phyloP scores from a whole-genome alignment of 1,140 invertebrate species.

The Bombus difficillimus region DNA sequence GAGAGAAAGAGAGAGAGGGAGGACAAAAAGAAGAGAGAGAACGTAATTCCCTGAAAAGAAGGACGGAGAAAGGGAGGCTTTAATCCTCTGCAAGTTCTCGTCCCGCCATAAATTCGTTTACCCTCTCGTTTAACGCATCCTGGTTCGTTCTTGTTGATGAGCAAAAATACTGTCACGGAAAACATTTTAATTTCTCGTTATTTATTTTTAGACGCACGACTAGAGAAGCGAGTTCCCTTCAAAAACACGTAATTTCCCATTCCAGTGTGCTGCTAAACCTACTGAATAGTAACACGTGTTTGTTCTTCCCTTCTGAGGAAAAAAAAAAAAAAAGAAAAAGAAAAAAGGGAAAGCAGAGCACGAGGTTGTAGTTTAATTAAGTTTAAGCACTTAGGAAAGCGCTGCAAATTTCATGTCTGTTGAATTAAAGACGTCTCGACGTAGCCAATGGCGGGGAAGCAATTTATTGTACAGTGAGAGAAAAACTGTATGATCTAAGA shows the following conservation, averaged over 20 bases:
- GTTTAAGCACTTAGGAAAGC: neutral
- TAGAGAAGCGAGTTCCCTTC: neutral
- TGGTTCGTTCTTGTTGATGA: neutral
- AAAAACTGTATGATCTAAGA: neutral
- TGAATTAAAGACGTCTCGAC: neutral
- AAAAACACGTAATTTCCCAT: constrained; percentile 12
- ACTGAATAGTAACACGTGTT: neutral
- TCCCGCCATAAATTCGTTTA: constrained; percentile 6
- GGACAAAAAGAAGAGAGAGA: neutral
- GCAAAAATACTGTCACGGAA: neutral
- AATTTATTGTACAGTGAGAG: neutral
- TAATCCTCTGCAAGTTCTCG: neutral
- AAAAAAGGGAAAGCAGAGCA: neutral
- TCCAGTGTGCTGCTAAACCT: no score
- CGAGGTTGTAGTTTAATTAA: constrained; percentile 18
- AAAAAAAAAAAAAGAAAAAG: no score
- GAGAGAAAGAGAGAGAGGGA: neutral
- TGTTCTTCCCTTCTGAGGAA: neutral
- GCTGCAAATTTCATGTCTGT: neutral
- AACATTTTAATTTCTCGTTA: constrained; percentile 26
- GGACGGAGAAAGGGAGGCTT: neutral
- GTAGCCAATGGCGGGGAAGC: no score
- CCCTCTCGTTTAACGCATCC: constrained; percentile 1
- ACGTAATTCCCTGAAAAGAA: neutral
- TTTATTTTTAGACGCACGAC: neutral